These are phyloP conservation scores for Rhopalosiphum maidis DNA, from an alignment of 1,140 invertebrate species.

Conservation along the genomic window DNA sequence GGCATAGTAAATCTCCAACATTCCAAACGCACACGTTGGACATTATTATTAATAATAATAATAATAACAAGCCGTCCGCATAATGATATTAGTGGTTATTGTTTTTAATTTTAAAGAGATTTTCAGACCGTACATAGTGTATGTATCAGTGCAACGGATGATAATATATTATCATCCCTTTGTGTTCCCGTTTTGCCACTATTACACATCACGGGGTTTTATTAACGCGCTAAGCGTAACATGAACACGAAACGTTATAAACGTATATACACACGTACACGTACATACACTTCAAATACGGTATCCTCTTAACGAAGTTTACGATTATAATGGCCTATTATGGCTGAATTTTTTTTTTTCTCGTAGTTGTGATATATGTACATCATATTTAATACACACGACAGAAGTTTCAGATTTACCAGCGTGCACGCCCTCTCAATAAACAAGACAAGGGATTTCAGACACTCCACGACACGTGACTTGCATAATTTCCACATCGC, in stretches of 20 bases:
- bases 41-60: no score
- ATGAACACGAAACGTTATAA: background rate
- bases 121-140: background rate
- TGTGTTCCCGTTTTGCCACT: background rate
- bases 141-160: background rate
- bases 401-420: constrained; percentile 12
- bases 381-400: background rate
- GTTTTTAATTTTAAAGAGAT: background rate
- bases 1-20: no score
- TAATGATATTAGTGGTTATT: background rate
- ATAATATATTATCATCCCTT: background rate
- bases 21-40: no score
- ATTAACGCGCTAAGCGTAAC: background rate
- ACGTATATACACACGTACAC: background rate
- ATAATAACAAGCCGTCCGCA: background rate
- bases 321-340: constrained; percentile 26
- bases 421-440: constrained; percentile 18
- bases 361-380: background rate
- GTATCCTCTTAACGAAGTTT: background rate
- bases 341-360: background rate
- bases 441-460: constrained; percentile 37
- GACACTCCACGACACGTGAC: constrained; percentile 22
- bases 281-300: constrained; percentile 7
- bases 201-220: background rate
- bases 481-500: constrained; percentile 10